Conservation (phyloP, 2,113 vertebrate species). For the Ivindomyrus marchei region DNA sequence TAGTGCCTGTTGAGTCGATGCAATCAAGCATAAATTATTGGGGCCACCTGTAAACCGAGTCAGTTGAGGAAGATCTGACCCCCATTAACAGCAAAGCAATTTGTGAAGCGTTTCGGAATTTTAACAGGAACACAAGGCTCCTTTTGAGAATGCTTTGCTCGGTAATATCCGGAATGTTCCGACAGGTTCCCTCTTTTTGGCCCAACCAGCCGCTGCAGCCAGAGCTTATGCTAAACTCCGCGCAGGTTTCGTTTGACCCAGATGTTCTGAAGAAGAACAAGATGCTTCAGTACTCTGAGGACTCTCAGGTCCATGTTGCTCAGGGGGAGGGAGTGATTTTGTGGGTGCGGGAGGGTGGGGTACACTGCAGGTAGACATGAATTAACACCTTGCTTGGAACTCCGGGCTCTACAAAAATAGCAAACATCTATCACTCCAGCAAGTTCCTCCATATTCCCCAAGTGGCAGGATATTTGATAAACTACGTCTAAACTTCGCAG, state of each 20-base stretch:
- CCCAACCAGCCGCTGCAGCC: neutral
- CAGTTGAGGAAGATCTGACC: constrained; percentile 31
- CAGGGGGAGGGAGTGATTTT: neutral
- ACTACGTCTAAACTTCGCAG: constrained; percentile 25
- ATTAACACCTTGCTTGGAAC: constrained; percentile 22
- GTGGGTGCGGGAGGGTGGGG: neutral
- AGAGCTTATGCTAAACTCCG: neutral
- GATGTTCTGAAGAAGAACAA: constrained; percentile 46
- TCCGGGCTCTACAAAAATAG: constrained; percentile 17
- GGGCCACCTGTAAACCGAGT: constrained; percentile 49
- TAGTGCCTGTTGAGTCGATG: constrained; percentile 42
- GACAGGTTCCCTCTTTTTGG: neutral
- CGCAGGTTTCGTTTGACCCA: constrained; percentile 48
- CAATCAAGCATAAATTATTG: constrained; percentile 57
- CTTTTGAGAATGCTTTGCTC: neutral
- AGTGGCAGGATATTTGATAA: constrained; percentile 23
- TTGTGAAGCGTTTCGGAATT: neutral
- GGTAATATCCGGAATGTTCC: neutral
- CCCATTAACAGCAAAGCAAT: constrained; percentile 3
- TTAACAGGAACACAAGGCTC: neutral
- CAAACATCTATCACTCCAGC: neutral
- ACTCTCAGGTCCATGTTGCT: neutral
- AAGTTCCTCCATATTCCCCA: neutral
- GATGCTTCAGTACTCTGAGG: constrained; percentile 29
- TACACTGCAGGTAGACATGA: constrained; percentile 5